Percentiles rank a stretch among this genome's conserved stretches.
Evolutionary conservation across 2,888 invertebrate genomes (phyloP).

Genomic region (Apodemia zela): DNA sequence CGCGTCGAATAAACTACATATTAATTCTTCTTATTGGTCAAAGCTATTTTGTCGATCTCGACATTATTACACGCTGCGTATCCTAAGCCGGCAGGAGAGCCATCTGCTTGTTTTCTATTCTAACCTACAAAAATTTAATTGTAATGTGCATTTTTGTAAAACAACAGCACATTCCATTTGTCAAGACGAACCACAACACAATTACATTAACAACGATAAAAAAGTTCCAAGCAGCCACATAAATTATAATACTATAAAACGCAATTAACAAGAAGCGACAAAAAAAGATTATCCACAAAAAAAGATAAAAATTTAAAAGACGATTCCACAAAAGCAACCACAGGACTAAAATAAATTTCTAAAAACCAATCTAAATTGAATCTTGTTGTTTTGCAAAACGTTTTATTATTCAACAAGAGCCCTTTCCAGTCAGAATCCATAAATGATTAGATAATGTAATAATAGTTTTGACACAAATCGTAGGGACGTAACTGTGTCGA

Average conservation of each 20-base stretch:
- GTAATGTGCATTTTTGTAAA: too few species aligned
- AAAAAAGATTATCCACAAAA: neutral
- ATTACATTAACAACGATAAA: neutral
- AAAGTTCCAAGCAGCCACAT: neutral
- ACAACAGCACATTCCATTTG: neutral
- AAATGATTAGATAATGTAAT: constrained; percentile 24
- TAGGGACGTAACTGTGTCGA: constrained; percentile 27
- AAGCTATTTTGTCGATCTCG: too few species aligned
- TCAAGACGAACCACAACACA: neutral
- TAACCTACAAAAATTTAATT: too few species aligned
- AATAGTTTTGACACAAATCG: constrained; percentile 29
- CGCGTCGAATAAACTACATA: too few species aligned
- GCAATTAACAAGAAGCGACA: constrained; percentile 12
- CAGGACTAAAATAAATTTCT: neutral
- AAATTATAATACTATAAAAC: constrained; percentile 8
- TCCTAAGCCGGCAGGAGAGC: too few species aligned
- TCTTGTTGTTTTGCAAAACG: neutral
- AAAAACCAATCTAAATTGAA: neutral
- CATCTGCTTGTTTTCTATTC: too few species aligned
- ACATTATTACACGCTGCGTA: too few species aligned
- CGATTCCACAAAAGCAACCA: neutral
- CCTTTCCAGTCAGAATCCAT: constrained; percentile 3
- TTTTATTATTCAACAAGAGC: constrained; percentile 5
- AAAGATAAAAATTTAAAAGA: constrained; percentile 11
- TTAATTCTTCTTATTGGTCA: too few species aligned